Evolutionary conservation across 2,113 vertebrate genomes (phyloP), one percentile per base, ranked within the genome.

Genomic region (Vireo altiloquus): DNA sequence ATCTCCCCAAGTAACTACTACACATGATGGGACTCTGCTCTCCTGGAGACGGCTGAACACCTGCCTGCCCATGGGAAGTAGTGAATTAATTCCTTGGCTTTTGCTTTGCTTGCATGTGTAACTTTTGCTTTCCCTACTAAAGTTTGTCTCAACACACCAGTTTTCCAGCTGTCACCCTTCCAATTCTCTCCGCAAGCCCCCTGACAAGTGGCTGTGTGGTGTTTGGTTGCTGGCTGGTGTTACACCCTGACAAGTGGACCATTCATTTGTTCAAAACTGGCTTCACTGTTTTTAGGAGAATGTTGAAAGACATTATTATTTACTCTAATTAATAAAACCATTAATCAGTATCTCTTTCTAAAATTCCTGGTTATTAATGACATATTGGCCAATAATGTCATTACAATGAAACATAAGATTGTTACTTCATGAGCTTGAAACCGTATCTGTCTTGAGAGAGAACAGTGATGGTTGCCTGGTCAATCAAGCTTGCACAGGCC

Each of bases 1-100:
- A 37, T 42, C 25, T 23, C 7, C 18, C 9, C 31, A 13, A 3
- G 19, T 19, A 72, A 57, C 11, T 14, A 7, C 5, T 33, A 27
- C 6, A 31, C 0, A 0, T 18, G 9, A 23, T 13, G 6, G 15
- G 22, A 14, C 4, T 14, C 39, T 37, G 21, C 5, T 37, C 1
- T 50, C 27, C 44, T 50, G 50, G 6, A 50, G 21, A 13, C 28
- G 8, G 15, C 15, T 57, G 17, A 40, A 42, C 7, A 27, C 10
- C 25, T 22, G 2, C 42, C 50, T 28, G 22, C 11, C 22, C 15
- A 24, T 28, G 18, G 44, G 28, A 74, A 59, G 4, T 7, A 65
- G 22, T 20, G 6, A 42, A 72, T 56, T 31, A 37, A 50, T 57
- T 52, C 8, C 33, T 44, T 65, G 14, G 7, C 10, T 57, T 72